Conservation (phyloP, 2,888 invertebrate species). For the Drosophila monieri region DNA sequence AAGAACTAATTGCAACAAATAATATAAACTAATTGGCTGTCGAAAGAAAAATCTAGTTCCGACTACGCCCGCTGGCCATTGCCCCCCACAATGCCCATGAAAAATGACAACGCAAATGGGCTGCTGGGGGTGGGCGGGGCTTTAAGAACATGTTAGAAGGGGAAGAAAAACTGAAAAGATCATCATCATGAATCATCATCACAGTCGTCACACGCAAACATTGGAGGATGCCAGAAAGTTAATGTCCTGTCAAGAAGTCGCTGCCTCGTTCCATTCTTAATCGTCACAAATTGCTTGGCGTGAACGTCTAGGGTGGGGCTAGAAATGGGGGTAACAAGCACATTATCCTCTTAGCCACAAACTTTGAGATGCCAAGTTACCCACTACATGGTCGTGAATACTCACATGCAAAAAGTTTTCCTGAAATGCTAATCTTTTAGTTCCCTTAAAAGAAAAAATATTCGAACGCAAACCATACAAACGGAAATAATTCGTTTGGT, state of each 20-base stretch:
- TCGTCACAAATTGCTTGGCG: constrained; percentile 73
- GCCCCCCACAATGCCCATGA: constrained; percentile 42
- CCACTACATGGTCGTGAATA: constrained; percentile 29
- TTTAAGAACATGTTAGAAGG: background rate
- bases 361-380: constrained; percentile 15
- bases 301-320: constrained; percentile 14
- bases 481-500: background rate
- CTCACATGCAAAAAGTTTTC: constrained; percentile 45
- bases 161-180: constrained; percentile 66
- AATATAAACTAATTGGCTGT: constrained; percentile 81
- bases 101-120: constrained; percentile 74
- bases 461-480: background rate
- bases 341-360: constrained; percentile 36
- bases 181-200: constrained; percentile 78
- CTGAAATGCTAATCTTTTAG: constrained; percentile 3
- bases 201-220: constrained; percentile 60
- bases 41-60: constrained; percentile 56
- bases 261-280: constrained; percentile 76
- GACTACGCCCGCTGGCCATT: constrained; percentile 9
- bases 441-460: constrained; percentile 1
- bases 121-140: constrained; percentile 11
- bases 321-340: constrained; percentile 32
- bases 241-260: constrained; percentile 80
- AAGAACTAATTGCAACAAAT: constrained; percentile 78
- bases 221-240: constrained; percentile 63